Evolutionary conservation across 2,797 vertebrate species (phyloP).

Genomic region (Champsocephalus esox): DNA sequence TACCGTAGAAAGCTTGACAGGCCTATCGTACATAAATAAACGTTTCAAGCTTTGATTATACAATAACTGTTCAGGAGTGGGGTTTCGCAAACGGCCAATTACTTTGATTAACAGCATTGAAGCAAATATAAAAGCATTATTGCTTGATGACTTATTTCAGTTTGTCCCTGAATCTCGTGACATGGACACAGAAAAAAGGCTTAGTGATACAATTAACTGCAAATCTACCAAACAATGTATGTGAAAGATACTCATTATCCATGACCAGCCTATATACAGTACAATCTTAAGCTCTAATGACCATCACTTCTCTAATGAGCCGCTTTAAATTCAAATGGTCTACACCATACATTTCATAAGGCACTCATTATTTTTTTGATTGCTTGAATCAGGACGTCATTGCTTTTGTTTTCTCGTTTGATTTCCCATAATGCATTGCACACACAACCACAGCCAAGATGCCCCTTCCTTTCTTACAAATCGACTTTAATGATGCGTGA

Average conservation of each 20-base stretch:
- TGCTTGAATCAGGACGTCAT: slow-evolving; percentile 45
- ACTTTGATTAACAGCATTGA: background rate
- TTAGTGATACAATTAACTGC: slow-evolving; percentile 11
- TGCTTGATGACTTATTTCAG: background rate
- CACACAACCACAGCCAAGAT: slow-evolving; percentile 34
- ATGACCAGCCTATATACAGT: slow-evolving; percentile 5
- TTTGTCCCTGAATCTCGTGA: slow-evolving; percentile 12
- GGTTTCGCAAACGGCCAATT: background rate
- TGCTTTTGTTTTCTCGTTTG: slow-evolving; percentile 33
- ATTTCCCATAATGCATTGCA: slow-evolving; percentile 13
- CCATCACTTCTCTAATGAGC: slow-evolving; percentile 36
- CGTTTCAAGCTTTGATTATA: background rate
- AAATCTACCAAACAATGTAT: slow-evolving; percentile 14
- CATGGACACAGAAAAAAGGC: slow-evolving; percentile 10
- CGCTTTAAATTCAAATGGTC: slow-evolving; percentile 33
- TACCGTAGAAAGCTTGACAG: background rate
- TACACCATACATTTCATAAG: slow-evolving; percentile 11
- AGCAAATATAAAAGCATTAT: background rate
- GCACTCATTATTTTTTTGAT: slow-evolving; percentile 17
- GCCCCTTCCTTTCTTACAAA: slow-evolving; percentile 31
- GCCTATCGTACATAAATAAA: background rate
- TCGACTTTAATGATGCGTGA: slow-evolving; percentile 28
- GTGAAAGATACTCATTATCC: slow-evolving; percentile 27
- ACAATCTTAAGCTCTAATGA: slow-evolving; percentile 31
- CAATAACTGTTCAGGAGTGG: background rate